Percentiles rank a stretch among this genome's conserved stretches.
Conservation (phyloP, 92 coral and sea anemone species). For the Paragorgia papillata region DNA sequence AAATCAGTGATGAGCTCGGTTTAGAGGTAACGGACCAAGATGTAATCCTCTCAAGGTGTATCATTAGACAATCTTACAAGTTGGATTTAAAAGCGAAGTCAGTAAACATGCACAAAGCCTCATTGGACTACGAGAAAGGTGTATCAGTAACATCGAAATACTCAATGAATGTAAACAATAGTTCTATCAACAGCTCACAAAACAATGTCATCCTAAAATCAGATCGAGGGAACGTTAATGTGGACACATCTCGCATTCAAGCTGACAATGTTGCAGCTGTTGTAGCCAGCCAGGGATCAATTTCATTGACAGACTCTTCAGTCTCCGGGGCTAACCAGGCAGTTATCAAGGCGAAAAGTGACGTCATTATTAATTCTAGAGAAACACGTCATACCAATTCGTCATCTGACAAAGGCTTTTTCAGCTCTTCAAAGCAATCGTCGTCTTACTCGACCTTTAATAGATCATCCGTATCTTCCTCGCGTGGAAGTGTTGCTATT, state of each 20-base stretch:
- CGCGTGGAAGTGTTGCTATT: constrained; percentile 43
- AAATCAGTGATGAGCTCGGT: constrained; percentile 62
- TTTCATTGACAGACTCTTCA: constrained; percentile 50
- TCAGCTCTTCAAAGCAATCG: constrained; percentile 44
- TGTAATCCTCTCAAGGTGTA: constrained; percentile 60
- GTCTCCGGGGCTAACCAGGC: constrained; percentile 58
- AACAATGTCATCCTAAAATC: constrained; percentile 39
- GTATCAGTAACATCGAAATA: constrained; percentile 54
- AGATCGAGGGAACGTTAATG: constrained; percentile 48
- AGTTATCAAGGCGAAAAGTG: constrained; percentile 49
- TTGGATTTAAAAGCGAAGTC: constrained; percentile 57
- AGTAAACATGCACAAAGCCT: constrained; percentile 51
- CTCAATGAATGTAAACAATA: constrained; percentile 39
- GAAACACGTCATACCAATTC: constrained; percentile 46
- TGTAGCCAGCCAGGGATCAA: constrained; percentile 50
- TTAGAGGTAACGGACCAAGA: constrained; percentile 65
- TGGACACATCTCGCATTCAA: constrained; percentile 51
- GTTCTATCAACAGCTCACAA: constrained; percentile 48
- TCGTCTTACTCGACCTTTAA: constrained; percentile 53
- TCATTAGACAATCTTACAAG: constrained; percentile 50
- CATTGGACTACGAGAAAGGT: constrained; percentile 48
- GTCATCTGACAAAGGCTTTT: constrained; percentile 50
- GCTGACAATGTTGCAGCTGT: constrained; percentile 56
- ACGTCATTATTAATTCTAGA: constrained; percentile 51
- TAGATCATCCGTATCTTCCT: constrained; percentile 46